Percentiles rank a stretch among this genome's conserved stretches.
These are phyloP conservation scores for Volucella zonaria DNA, from an alignment of 2,888 invertebrate genomes.

Conservation along the genomic window DNA sequence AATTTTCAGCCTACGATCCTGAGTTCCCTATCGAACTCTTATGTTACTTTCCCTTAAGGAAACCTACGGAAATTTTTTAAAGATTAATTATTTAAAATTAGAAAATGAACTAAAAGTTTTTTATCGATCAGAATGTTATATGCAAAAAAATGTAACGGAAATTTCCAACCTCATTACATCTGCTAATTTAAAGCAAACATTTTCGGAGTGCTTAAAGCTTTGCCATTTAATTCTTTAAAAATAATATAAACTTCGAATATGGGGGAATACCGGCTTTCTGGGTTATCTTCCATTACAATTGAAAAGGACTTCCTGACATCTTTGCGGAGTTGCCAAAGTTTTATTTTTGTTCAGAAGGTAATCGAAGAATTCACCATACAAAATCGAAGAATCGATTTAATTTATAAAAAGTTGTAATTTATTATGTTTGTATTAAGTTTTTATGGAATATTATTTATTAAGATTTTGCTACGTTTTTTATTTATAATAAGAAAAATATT, in stretches of 20 bases:
- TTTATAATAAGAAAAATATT: no score
- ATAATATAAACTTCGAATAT: constrained; percentile 29
- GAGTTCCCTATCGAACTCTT: constrained; percentile 19
- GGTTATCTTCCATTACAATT: constrained; percentile 40
- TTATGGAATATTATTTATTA: no score
- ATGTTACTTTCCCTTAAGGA: constrained; percentile 39
- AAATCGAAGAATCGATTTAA: constrained; percentile 16
- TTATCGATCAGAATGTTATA: constrained; percentile 34
- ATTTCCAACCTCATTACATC: no score
- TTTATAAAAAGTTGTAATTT: no score
- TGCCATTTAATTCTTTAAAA: constrained; percentile 34
- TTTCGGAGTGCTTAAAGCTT: constrained; percentile 37
- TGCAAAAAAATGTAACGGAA: no score
- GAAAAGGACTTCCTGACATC: constrained; percentile 41
- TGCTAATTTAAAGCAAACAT: no score
- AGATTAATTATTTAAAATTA: no score
- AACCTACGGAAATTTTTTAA: constrained; percentile 15
- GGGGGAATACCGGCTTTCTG: constrained; percentile 33
- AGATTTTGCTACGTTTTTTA: no score
- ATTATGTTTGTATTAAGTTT: no score
- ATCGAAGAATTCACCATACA: constrained; percentile 32
- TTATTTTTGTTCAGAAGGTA: constrained; percentile 16
- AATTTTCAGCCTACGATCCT: constrained; percentile 21
- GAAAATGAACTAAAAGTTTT: constrained; percentile 38
- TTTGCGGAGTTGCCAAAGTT: no score